phyloP scores from a whole-genome alignment of 2,888 invertebrate species.

The Heliconius cydno region DNA sequence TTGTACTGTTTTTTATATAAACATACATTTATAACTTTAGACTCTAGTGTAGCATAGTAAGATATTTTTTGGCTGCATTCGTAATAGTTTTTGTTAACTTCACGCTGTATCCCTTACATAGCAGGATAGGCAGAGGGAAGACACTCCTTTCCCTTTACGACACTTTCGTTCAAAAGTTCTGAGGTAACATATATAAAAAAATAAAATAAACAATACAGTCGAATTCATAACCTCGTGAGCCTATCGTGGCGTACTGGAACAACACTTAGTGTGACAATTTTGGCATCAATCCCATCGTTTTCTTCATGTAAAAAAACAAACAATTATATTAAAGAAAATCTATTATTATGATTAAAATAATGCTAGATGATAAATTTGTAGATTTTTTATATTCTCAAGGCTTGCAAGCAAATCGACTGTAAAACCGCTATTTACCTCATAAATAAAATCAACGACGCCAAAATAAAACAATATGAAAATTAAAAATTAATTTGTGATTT shows the following conservation, averaged over 20 bases:
- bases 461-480: conserved; percentile 20
- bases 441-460: not conserved
- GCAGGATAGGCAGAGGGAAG: no score
- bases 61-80: not conserved
- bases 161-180: no score
- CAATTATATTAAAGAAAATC: no score
- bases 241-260: no score
- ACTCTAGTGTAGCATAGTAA: not conserved
- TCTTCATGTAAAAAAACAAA: no score
- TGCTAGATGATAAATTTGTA: not conserved
- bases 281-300: no score
- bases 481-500: conserved; percentile 37
- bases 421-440: not conserved
- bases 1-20: not conserved
- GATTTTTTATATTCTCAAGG: not conserved
- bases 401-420: not conserved
- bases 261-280: no score
- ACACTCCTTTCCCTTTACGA: no score
- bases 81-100: not conserved
- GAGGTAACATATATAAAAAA: no score
- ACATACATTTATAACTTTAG: not conserved
- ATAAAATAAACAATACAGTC: no score
- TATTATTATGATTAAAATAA: not conserved
- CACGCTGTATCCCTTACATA: no score
- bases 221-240: no score